Evolutionary conservation across 1,140 invertebrate species (phyloP), one percentile per base, ranked within the genome.

Genomic region (Saccostrea cuccullata): DNA sequence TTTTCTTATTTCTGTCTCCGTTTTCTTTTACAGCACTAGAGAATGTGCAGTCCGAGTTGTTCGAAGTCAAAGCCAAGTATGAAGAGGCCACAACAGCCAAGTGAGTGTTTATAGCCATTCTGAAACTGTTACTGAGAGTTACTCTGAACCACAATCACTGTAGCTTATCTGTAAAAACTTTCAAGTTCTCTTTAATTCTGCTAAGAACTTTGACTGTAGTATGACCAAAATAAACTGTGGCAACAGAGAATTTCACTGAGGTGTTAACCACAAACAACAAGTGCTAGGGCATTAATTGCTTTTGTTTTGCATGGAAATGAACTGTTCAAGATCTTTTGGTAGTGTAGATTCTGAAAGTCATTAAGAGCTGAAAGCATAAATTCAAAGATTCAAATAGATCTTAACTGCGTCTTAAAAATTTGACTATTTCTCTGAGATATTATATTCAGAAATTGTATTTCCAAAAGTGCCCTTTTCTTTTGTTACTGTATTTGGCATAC

Each of bases 21-120:
- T 92, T 91, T 84, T 91, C 47, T 47, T 47, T 47, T 36, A 36
- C 2, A 94, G 93, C 91, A 47, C 90, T 96, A 88, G 95, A 95
- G 87, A 93, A 92, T 90, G 93, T 94, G 20, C 95, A 96, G 91
- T 94, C 95, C 5, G 95, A 96, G 87, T 91, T 96, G 91, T 95
- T 95, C 92, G 95, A 96, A 87, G 92, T 95, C 47, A 95, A 95
- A 89, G 90, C 95, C 83, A 95, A 95, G 92, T 95, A 95, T 91
- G 95, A 96, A 88, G 95, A 96, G 91, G 93, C 95, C 20, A 93
- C 95, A 36, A 93, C 94, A 87, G 95, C 95, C 64, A 96, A 95
- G 95, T 96, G 92, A 95, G 95, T 95, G 9, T 9, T 36, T 36
- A 36, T 47, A 47, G 47, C 47, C 47, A 47, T 47, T 47, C 47